Evolutionary conservation across 2,113 vertebrate genomes (phyloP), one percentile per base, ranked within the genome.

Genomic region (Peromyscus leucopus): DNA sequence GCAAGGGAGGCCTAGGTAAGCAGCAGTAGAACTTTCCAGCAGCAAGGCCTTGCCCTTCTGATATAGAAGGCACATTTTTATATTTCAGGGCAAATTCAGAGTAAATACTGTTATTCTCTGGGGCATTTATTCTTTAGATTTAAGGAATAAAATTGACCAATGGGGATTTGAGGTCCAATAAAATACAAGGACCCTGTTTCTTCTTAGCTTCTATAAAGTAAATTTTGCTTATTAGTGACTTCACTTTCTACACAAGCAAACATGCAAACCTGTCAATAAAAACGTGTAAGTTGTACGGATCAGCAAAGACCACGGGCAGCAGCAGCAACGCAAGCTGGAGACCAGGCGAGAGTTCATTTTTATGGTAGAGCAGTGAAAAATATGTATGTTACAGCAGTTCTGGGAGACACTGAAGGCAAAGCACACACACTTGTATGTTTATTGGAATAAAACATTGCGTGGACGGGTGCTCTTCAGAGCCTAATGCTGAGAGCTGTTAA

Each of bases 341-440:
- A 7, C 13, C 51, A 90, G 46, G 46, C 1, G 5, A 36, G 36
- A 79, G 5, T 36, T 5, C 31, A 10, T 39, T 67, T 48, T 79
- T 72, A 17, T 57, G 36, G 39, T n/a, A 8, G 63, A 91, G 36
- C 83, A 90, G 86, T 67, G 48, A 79, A 74, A 95, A 10, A 1
- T 65, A 17, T 78, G 28, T 36, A 59, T 87, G 22, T 78, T 87
- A 87, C 71, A 86, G 22, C 22, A 74, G 1, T 88, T 93, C 57
- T 11, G 21, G 67, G 85, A 92, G 75, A 90, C 79, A 94, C 75
- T 71, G 85, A 92, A 93, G 79, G 48, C 36, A 87, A 88, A 79
- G 31, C 63, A 19, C 75, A 61, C 21, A 78, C 16, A 28, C 79
- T 36, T 90, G n/a, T n/a, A 65, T 15, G 2, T 89, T 87, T 71